Percentiles rank a stretch among this genome's conserved stretches.
These are phyloP conservation scores for Brachymystax lenok DNA, from an alignment of 2,797 vertebrate genomes.

Conservation along the genomic window DNA sequence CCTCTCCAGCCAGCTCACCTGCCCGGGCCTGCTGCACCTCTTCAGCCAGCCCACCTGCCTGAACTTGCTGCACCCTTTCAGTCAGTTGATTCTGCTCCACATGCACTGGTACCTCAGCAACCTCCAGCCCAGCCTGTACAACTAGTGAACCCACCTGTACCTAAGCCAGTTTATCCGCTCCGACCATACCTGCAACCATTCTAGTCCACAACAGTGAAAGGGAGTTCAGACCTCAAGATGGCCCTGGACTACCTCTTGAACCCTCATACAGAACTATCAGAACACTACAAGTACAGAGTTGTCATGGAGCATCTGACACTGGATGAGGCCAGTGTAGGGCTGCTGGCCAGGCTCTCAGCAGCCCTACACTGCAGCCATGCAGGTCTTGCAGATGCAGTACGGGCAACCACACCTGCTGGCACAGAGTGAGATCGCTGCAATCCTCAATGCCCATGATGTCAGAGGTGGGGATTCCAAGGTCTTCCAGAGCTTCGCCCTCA, in stretches of 20 bases:
- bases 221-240: constrained; percentile 29
- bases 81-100: too few species aligned
- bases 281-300: constrained; percentile 23
- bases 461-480: constrained; percentile 16
- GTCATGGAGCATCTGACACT: constrained; percentile 18
- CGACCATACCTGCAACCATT: background rate
- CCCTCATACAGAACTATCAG: constrained; percentile 19
- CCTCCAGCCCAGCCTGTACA: too few species aligned
- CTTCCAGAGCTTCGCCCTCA: constrained; percentile 26
- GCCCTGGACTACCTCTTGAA: constrained; percentile 16
- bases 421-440: constrained; percentile 21
- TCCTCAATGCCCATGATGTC: constrained; percentile 13
- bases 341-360: background rate
- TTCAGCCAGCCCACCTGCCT: too few species aligned
- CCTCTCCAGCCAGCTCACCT: too few species aligned
- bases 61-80: too few species aligned
- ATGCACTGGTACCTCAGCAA: too few species aligned
- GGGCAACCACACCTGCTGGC: constrained; percentile 30
- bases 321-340: constrained; percentile 7
- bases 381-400: constrained; percentile 35
- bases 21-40: too few species aligned
- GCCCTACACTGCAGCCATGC: constrained; percentile 24
- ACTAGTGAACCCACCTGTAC: too few species aligned
- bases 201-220: constrained; percentile 21
- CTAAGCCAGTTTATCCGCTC: too few species aligned